phyloP scores from a whole-genome alignment of 2,888 invertebrate species.

The Pseudococcus jackbeardsleyi region DNA sequence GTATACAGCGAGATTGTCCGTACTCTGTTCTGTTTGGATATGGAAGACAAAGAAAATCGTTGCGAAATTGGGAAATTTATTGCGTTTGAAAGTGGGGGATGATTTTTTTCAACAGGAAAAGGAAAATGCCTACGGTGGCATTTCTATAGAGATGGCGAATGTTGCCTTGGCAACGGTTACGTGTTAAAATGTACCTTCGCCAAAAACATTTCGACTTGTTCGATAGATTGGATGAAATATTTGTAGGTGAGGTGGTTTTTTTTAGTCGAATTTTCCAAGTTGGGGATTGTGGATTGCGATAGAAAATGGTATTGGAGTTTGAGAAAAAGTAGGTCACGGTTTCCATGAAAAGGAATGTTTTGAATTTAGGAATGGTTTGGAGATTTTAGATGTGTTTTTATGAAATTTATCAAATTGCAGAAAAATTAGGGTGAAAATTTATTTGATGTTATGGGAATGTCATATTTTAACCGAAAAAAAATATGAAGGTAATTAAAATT shows the following conservation, averaged over 20 bases:
- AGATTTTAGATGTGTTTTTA: no score
- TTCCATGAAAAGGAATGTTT: no score
- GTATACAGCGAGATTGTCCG: not conserved
- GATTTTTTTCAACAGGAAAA: constrained; percentile 13
- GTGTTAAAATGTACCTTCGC: not conserved
- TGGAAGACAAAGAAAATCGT: not conserved
- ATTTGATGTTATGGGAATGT: no score
- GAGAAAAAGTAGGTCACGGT: no score
- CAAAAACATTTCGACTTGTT: not conserved
- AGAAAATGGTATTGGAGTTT: no score
- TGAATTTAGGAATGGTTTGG: no score
- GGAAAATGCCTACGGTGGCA: constrained; percentile 30
- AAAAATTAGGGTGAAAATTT: no score
- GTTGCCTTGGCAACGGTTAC: constrained; percentile 17
- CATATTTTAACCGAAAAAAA: no score
- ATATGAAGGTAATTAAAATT: no score
- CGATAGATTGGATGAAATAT: not conserved
- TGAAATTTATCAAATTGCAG: no score
- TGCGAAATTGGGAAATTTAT: not conserved
- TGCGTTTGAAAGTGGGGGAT: not conserved
- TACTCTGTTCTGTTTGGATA: not conserved
- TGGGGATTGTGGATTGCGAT: no score
- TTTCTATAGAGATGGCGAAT: constrained; percentile 31
- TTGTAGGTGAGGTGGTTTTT: not conserved
- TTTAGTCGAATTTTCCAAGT: not conserved